Base-by-base conservation (phyloP, 2,113 vertebrate species). In the Oryzias curvinotus region DNA sequence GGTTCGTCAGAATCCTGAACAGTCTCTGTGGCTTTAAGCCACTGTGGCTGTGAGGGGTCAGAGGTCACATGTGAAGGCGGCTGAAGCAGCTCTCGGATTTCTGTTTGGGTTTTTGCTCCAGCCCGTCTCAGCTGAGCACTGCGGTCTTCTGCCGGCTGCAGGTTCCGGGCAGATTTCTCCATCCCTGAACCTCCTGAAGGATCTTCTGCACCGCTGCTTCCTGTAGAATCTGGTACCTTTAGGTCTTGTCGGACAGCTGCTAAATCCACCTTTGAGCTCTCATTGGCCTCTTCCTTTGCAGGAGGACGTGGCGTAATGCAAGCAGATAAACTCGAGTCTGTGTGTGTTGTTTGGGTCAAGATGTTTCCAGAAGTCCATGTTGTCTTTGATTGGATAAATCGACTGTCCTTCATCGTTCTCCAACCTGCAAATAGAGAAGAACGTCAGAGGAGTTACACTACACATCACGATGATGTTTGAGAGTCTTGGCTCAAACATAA, bases 331-430 rank as follows among this genome's bases (percentile, higher is more conserved):
- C 2, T 26, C 4, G 45, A 42, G n/a, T 53, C 8, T 0, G 17
- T 50, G 25, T 21, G n/a, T 10, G 12, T 1, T 0, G 46, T 41
- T 0, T 62, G 57, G 7, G 0, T 3, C 4, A 15, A 7, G 49
- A 23, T 7, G 55, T 50, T 53, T 21, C 16, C 14, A 45, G 23
- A 52, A 4, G 64, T 4, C 5, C 18, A 48, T n/a, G 7, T 78
- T 66, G 25, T 82, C 77, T 26, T 19, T 59, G 43, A 19, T 18
- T 1, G 78, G 58, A 52, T 57, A 45, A 59, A 68, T 48, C 28
- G 7, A 26, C 0, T 5, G 16, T 47, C 26, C 41, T 42, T 13
- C 49, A 18, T 63, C 68, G 30, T 70, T 57, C 26, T 77, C 68
- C 1, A 28, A 62, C 47, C 78, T 73, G 58, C 68, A 69, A 7